Conservation (phyloP, 2,888 invertebrate species). For the Tenodera sinensis region DNA sequence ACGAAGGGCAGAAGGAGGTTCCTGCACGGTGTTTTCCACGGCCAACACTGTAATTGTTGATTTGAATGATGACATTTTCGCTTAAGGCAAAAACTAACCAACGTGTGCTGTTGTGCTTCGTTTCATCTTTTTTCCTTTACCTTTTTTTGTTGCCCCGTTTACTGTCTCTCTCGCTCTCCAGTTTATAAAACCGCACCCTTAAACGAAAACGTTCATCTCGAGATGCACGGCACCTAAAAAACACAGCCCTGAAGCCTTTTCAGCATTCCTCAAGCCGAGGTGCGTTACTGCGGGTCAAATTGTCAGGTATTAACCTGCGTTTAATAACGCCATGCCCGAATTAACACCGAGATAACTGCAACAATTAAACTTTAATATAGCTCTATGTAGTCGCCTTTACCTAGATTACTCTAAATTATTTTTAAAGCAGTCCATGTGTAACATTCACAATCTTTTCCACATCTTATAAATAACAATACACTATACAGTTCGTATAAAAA, state of each 20-base stretch:
- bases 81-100: background rate
- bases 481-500: too few species aligned
- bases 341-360: background rate
- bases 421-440: too few species aligned
- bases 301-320: background rate
- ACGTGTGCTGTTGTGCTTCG: background rate
- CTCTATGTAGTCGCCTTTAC: too few species aligned
- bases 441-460: too few species aligned
- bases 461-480: too few species aligned
- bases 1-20: background rate
- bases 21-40: background rate
- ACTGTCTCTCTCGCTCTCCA: background rate
- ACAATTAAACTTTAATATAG: too few species aligned
- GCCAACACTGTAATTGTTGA: slow-evolving; percentile 1
- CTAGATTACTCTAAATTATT: too few species aligned
- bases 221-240: background rate
- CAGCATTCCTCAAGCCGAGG: background rate
- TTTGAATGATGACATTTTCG: slow-evolving; percentile 11
- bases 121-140: background rate
- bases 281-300: background rate
- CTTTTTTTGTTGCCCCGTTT: background rate
- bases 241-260: background rate
- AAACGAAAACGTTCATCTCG: background rate
- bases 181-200: slow-evolving; percentile 19
- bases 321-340: background rate